Evolutionary conservation across 2,113 vertebrate genomes (phyloP).

Genomic region (Amblyornis subalaris): DNA sequence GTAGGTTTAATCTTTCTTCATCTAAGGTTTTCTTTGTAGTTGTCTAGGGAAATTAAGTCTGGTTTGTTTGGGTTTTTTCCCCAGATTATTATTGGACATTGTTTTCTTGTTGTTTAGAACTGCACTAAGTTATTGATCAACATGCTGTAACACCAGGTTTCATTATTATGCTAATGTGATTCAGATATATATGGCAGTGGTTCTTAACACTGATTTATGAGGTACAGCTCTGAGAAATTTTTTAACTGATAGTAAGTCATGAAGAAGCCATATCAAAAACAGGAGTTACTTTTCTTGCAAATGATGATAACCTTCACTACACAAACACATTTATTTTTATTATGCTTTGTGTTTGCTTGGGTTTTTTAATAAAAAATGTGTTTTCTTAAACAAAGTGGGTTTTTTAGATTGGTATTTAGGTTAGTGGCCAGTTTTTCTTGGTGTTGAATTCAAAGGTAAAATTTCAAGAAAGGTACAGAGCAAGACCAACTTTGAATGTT

Average conservation of each 20-base stretch:
- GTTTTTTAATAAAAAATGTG: fast-evolving
- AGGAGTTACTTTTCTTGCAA: neutral
- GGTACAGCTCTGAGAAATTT: neutral
- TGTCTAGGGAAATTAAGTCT: neutral
- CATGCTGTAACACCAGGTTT: neutral
- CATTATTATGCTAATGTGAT: neutral
- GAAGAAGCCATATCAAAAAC: neutral
- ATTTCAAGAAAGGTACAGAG: neutral
- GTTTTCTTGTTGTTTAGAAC: neutral
- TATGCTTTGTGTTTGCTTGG: neutral
- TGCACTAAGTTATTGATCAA: neutral
- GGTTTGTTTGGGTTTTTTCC: neutral
- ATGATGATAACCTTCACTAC: neutral
- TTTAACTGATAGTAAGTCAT: neutral
- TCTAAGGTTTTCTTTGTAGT: neutral
- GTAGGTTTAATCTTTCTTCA: neutral
- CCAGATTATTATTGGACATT: neutral
- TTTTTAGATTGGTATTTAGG: neutral
- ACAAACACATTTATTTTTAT: neutral
- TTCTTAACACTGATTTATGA: neutral
- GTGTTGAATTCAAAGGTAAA: neutral
- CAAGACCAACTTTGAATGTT: neutral
- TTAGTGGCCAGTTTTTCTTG: neutral
- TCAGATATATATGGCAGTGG: neutral
- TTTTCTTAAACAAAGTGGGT: neutral